phyloP scores from a whole-genome alignment of 2,113 vertebrate species.

The Ondatra zibethicus region DNA sequence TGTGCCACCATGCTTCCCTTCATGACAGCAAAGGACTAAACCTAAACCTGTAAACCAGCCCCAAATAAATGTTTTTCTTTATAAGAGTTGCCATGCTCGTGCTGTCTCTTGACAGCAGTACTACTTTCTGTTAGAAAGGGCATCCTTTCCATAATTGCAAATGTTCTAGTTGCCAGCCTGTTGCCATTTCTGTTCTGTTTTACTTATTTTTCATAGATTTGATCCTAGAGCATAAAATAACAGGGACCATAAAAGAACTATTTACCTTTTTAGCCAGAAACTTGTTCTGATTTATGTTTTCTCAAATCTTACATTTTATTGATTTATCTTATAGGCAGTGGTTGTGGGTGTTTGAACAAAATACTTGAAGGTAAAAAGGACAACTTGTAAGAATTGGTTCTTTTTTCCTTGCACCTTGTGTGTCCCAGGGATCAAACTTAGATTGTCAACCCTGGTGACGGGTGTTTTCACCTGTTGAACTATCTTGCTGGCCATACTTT shows the following conservation, averaged over 20 bases:
- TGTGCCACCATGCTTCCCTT: neutral
- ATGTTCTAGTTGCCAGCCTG: neutral
- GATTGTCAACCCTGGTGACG: neutral
- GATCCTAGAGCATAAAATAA: neutral
- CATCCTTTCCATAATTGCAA: neutral
- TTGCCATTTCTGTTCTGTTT: neutral
- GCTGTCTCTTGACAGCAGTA: neutral
- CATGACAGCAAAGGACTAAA: neutral
- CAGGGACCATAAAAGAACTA: neutral
- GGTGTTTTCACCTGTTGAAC: neutral
- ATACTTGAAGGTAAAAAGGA: neutral
- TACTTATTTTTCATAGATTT: neutral
- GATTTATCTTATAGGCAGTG: neutral
- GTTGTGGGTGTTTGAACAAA: neutral
- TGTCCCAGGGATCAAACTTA: neutral
- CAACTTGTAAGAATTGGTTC: neutral
- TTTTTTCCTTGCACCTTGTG: neutral
- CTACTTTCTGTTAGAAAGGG: neutral
- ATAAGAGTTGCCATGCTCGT: neutral
- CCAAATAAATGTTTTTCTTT: neutral
- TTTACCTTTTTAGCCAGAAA: neutral
- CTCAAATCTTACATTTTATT: neutral
- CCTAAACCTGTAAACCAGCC: neutral
- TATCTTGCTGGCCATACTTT: neutral
- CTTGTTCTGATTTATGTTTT: conserved; percentile 33